Conservation (phyloP, 2,797 vertebrate genomes). For the Euphonia xanthogaster region DNA sequence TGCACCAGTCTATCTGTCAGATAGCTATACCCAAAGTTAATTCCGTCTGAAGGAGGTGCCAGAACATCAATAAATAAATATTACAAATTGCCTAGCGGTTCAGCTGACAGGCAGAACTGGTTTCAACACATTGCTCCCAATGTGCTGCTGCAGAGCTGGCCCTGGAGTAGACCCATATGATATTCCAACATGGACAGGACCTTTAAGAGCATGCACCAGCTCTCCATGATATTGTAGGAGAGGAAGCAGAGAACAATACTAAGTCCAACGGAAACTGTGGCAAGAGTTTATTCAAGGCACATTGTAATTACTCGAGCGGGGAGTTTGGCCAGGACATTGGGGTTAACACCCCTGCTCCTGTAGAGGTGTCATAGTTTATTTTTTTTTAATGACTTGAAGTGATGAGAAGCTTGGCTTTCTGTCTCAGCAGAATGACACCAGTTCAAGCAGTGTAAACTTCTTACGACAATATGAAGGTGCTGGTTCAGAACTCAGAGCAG, state of each 20-base stretch:
- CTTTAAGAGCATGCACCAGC: slow-evolving; percentile 2
- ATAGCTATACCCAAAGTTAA: neutral
- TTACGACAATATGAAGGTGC: neutral
- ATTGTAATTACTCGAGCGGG: slow-evolving; percentile 10
- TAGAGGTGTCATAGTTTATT: slow-evolving; percentile 37
- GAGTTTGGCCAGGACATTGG: slow-evolving; percentile 42
- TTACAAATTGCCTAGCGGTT: slow-evolving; percentile 43
- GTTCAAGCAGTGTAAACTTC: neutral
- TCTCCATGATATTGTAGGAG: neutral
- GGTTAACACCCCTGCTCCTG: slow-evolving; percentile 54
- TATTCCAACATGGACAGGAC: neutral
- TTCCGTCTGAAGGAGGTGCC: slow-evolving; percentile 28
- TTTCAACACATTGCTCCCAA: neutral
- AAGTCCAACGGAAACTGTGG: slow-evolving; percentile 42
- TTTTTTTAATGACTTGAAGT: slow-evolving; percentile 44
- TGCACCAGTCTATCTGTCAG: neutral
- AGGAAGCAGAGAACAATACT: slow-evolving; percentile 62
- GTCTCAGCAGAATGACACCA: slow-evolving; percentile 41
- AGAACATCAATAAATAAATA: slow-evolving; percentile 49
- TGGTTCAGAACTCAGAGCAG: neutral
- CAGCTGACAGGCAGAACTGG: slow-evolving; percentile 36
- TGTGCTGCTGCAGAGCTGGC: neutral
- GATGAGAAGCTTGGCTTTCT: slow-evolving; percentile 31
- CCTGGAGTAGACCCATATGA: neutral
- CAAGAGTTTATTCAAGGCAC: slow-evolving; percentile 53